phyloP scores from a whole-genome alignment of 2,888 invertebrate species.

The Gasteruption jaculator region DNA sequence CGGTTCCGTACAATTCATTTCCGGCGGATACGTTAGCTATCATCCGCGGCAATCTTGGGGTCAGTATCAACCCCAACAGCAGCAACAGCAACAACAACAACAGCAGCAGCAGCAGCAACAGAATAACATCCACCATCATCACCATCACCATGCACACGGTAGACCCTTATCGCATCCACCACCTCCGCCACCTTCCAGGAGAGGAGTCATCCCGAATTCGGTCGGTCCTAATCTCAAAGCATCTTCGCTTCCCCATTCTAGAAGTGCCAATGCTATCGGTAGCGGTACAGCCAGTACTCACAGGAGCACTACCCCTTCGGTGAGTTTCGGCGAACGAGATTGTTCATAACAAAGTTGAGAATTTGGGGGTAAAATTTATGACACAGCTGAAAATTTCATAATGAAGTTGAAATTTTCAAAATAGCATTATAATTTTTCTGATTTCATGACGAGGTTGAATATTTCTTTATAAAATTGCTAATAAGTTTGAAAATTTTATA shows the following conservation, averaged over 20 bases:
- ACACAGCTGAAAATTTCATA: no score
- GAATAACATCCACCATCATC: no score
- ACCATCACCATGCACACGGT: conserved; percentile 21
- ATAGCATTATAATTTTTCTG: no score
- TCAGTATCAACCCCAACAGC: conserved; percentile 49
- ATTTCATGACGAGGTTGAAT: no score
- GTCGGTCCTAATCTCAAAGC: conserved; percentile 30
- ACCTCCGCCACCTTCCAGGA: conserved; percentile 41
- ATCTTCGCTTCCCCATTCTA: conserved; percentile 35
- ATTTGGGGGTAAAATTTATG: no score
- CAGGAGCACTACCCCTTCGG: conserved; percentile 44
- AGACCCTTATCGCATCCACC: conserved; percentile 45
- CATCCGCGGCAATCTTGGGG: conserved; percentile 53
- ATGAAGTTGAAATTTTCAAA: no score
- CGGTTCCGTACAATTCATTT: conserved; percentile 52
- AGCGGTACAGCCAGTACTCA: conserved; percentile 25
- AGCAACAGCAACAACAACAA: conserved; percentile 22
- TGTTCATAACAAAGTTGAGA: no score
- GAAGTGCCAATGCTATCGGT: conserved; percentile 19
- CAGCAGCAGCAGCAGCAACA: conserved; percentile 25
- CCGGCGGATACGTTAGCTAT: conserved; percentile 56
- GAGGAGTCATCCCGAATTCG: conserved; percentile 36
- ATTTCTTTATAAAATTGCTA: no score
- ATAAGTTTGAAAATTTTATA: no score
- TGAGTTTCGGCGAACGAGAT: no score